Percentiles rank a stretch among this genome's conserved stretches.
phyloP scores from a whole-genome alignment of 2,888 invertebrate species.

The Drepana falcataria region DNA sequence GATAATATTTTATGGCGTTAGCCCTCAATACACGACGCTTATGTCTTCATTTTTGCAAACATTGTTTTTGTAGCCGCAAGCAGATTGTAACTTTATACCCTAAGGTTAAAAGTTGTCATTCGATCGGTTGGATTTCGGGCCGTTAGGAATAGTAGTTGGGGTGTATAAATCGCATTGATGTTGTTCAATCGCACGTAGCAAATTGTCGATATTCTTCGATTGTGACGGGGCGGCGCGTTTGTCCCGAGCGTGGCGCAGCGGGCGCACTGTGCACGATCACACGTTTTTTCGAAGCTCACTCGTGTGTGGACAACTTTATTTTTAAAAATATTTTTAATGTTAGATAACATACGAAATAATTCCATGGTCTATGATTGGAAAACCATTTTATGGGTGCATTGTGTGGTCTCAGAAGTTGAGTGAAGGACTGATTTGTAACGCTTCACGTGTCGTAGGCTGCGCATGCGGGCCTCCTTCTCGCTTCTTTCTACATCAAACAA shows the following conservation, averaged over 20 bases:
- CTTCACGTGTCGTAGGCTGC: no score
- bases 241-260: conserved; percentile 26
- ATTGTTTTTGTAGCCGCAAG: conserved; percentile 15
- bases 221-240: conserved; percentile 62
- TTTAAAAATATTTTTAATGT: conserved; percentile 16
- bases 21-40: conserved; percentile 64
- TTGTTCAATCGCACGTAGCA: conserved; percentile 73
- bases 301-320: conserved; percentile 32
- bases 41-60: conserved; percentile 64
- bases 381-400: conserved; percentile 6
- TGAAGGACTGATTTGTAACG: not conserved
- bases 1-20: conserved; percentile 71
- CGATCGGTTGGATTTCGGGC: conserved; percentile 12
- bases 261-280: conserved; percentile 42
- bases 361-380: conserved; percentile 6
- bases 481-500: no score
- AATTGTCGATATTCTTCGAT: conserved; percentile 70
- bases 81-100: conserved; percentile 16
- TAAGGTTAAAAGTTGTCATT: conserved; percentile 13
- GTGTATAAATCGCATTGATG: conserved; percentile 66
- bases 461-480: no score
- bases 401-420: not conserved
- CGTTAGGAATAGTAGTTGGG: conserved; percentile 46
- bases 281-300: conserved; percentile 48
- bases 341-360: conserved; percentile 5